Evolutionary conservation across 2,797 vertebrate species (phyloP).

Genomic region (Crax fasciolata): DNA sequence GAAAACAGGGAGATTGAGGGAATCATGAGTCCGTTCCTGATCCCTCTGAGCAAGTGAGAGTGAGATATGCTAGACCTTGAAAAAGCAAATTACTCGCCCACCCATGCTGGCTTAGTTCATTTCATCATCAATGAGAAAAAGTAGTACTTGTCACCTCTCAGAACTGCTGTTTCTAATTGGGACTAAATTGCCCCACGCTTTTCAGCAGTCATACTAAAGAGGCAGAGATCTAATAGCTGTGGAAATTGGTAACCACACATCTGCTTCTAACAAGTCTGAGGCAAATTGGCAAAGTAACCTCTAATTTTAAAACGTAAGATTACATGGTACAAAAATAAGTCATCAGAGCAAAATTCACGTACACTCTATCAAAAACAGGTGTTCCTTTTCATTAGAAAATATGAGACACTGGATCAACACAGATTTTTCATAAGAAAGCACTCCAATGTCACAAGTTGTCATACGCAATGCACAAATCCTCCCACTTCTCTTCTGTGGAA

Average conservation of each 20-base stretch:
- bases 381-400: background rate
- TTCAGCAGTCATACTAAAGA: background rate
- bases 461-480: background rate
- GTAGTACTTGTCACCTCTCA: background rate
- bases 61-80: background rate
- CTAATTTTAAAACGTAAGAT: background rate
- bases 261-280: background rate
- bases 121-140: slow-evolving; percentile 4
- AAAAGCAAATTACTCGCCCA: background rate
- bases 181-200: slow-evolving; percentile 7
- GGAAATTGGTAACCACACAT: background rate
- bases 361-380: background rate
- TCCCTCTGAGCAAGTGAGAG: background rate
- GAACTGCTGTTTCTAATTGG: slow-evolving; percentile 27
- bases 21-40: background rate
- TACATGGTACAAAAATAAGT: background rate
- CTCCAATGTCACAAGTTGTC: no score
- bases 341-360: background rate
- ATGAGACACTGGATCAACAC: rapidly evolving
- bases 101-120: background rate
- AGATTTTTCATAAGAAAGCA: background rate
- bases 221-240: background rate
- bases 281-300: background rate
- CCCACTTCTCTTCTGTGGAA: background rate
- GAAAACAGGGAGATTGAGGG: background rate